Conservation (phyloP, 1,140 invertebrate species). For the Apocrypta bakeri region DNA sequence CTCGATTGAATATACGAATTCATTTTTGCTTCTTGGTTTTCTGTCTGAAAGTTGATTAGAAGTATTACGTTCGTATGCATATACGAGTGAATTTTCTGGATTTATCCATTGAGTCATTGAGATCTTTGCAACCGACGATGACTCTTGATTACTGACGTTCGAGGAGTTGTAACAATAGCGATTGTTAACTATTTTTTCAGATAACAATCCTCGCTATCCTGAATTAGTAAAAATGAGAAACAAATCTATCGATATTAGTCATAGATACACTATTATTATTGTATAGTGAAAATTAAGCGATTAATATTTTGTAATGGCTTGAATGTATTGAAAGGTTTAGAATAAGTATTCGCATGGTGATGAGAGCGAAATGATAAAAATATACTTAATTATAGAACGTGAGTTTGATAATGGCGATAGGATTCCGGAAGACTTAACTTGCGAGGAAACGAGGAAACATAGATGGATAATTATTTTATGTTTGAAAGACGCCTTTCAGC, state of each 20-base stretch:
- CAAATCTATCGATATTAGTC: neutral
- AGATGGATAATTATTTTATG: too few species aligned
- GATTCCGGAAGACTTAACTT: too few species aligned
- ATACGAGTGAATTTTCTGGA: neutral
- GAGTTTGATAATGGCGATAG: neutral
- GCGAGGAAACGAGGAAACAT: too few species aligned
- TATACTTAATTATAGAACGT: neutral
- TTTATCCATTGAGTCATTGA: neutral
- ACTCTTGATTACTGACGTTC: neutral
- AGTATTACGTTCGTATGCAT: neutral
- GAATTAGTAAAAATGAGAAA: neutral
- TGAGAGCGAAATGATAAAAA: neutral
- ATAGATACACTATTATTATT: neutral
- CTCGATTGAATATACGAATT: neutral
- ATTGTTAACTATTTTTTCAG: neutral
- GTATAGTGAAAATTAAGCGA: neutral
- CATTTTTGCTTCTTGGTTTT: neutral
- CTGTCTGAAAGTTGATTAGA: neutral
- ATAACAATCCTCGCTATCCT: neutral
- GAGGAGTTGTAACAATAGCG: neutral
- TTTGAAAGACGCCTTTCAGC: too few species aligned
- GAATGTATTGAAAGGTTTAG: neutral
- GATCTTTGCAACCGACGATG: neutral
- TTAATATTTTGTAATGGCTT: neutral
- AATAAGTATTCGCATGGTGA: neutral